A percentile compares a stretch with the other conserved stretches of the same genome.
These are phyloP conservation scores for Echinops telfairi DNA, from an alignment of 2,113 vertebrate species.

Conservation along the genomic window DNA sequence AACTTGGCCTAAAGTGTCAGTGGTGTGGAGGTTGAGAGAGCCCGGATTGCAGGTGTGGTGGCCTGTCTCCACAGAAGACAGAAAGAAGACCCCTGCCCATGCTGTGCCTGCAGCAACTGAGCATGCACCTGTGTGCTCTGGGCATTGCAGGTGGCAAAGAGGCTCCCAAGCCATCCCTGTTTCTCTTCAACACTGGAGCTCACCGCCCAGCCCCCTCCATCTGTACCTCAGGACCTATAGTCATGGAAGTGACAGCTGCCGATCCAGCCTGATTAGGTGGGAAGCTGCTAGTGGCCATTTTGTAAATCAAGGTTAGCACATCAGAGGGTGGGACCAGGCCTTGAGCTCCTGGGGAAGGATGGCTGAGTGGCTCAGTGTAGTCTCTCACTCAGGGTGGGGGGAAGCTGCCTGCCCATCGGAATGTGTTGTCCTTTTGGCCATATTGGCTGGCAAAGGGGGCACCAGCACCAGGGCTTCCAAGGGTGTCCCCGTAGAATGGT, in stretches of 20 bases:
- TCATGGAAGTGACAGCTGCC: not conserved
- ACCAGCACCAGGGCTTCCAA: not conserved
- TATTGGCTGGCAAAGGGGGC: not conserved
- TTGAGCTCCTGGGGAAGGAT: not conserved
- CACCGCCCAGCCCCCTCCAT: not conserved
- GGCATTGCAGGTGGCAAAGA: not conserved
- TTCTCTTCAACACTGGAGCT: not conserved
- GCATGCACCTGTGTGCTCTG: not conserved
- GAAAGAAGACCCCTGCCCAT: not conserved
- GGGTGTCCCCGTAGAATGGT: not conserved
- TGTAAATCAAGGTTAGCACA: conserved; percentile 18
- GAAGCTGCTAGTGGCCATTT: conserved; percentile 11
- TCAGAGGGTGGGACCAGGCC: not conserved
- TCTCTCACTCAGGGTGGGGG: not conserved
- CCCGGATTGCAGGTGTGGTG: not conserved
- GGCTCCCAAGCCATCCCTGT: not conserved
- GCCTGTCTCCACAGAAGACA: not conserved
- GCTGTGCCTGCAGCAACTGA: not conserved
- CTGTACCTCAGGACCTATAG: not conserved
- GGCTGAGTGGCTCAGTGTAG: not conserved
- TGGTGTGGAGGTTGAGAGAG: not conserved
- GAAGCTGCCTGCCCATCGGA: not conserved
- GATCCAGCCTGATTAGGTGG: conserved; percentile 56
- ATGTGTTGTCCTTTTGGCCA: not conserved
- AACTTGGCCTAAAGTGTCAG: not conserved